Evolutionary conservation across 1,140 invertebrate species (phyloP), one percentile per base, ranked within the genome.

Genomic region (Acromyrmex heyeri): DNA sequence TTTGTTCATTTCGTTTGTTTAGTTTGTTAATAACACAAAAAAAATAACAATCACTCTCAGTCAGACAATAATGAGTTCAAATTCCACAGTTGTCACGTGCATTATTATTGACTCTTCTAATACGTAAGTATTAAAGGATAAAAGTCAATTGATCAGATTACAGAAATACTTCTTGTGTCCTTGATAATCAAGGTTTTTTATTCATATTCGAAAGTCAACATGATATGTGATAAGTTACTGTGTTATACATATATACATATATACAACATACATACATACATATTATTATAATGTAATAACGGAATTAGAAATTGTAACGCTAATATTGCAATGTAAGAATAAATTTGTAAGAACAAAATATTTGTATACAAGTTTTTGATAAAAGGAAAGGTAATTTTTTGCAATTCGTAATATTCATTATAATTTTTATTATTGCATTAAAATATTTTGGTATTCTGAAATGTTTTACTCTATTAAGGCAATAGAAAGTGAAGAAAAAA

Each of bases 51-150:
- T 70, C 21, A 50, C 24, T 70, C 21, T 70, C 21, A 50, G n/a
- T 69, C n/a, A 44, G 14, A 59, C 8, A 61, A 16, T 16, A 50
- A 48, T 48, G n/a, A 50, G 67, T 70, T 70, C 38, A 70, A 48
- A 1, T 50, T 70, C 67, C 65, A 69, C 34, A 70, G 14, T 50
- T 70, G 12, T 70, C 44, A 48, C 16, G 5, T 38, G 34, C 34
- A 6, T 14, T 1, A 57, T 0, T 57, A n/a, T n/a, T 55, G 6
- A 61, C 12, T 44, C 21, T 21, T 44, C 7, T 27, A 44, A 70
- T 16, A 14, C 67, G 21, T 24, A 70, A 16, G 12, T 70, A 4
- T 18, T 70, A 8, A 18, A 70, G 44, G 21, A 50, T 18, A 27
- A 50, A 69, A 70, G 44, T 50, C 21, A 55, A 72, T 16, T 30